Conservation (phyloP, 1,140 invertebrate species). For the Drosophila micromelanica region DNA sequence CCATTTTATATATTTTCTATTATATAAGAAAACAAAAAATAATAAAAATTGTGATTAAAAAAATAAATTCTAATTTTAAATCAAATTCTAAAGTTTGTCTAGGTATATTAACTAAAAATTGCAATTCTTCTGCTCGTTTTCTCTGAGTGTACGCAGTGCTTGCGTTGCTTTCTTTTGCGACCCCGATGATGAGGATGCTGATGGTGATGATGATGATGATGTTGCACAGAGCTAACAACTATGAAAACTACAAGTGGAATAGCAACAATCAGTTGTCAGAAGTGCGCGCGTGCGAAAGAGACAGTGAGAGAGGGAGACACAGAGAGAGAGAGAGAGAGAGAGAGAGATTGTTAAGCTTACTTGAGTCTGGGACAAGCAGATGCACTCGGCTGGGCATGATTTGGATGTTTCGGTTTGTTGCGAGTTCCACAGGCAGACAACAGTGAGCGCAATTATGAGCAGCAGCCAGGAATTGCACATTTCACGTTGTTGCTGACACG, state of each 20-base stretch:
- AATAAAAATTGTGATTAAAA: too few relatives aligned
- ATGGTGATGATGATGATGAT: conserved; percentile 1
- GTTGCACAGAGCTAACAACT: conserved; percentile 42
- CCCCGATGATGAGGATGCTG: conserved; percentile 7
- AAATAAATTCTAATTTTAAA: too few relatives aligned
- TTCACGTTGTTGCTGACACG: conserved; percentile 84
- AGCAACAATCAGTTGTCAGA: conserved; percentile 18
- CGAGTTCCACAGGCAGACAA: conserved; percentile 84
- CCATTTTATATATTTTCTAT: too few relatives aligned
- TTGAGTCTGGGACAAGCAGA: conserved; percentile 92
- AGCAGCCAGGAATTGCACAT: conserved; percentile 84
- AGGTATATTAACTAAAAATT: too few relatives aligned
- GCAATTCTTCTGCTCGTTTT: too few relatives aligned
- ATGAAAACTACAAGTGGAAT: conserved; percentile 35
- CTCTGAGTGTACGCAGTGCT: conserved; percentile 1
- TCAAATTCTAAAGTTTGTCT: too few relatives aligned
- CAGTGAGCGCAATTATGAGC: conserved; percentile 83
- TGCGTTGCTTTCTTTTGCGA: conserved; percentile 7
- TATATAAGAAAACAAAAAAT: too few relatives aligned
- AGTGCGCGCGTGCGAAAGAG: too few relatives aligned
- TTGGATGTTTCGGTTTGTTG: conserved; percentile 84
- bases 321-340: not conserved
- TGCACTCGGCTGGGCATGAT: conserved; percentile 90
- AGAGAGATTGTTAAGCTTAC: conserved; percentile 85
- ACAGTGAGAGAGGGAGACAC: too few relatives aligned